phyloP scores from a whole-genome alignment of 2,113 vertebrate genomes.

The Serinus canaria region DNA sequence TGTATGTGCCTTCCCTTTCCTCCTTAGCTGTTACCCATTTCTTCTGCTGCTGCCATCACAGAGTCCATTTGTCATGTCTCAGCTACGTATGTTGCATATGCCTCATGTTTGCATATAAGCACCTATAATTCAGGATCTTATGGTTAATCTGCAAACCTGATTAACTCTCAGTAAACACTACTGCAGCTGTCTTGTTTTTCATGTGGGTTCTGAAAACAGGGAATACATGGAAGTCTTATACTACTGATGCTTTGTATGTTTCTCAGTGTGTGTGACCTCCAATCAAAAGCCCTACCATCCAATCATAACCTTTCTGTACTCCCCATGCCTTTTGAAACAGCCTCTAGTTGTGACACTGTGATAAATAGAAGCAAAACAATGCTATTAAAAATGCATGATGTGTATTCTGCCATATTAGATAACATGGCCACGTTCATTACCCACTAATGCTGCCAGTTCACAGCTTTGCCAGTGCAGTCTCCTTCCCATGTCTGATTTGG shows the following conservation, averaged over 20 bases:
- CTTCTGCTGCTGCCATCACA: not conserved
- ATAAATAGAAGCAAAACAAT: not conserved
- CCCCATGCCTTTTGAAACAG: not conserved
- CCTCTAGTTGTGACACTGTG: not conserved
- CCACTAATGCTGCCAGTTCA: not conserved
- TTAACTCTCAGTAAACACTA: not conserved
- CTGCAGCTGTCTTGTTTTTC: not conserved
- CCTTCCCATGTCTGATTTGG: not conserved
- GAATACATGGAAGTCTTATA: not conserved
- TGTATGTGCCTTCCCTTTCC: not conserved
- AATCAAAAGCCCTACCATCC: not conserved
- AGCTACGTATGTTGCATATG: not conserved
- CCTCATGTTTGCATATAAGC: not conserved
- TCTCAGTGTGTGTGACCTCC: not conserved
- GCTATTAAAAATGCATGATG: constrained; percentile 18
- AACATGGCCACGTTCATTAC: not conserved
- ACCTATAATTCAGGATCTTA: constrained; percentile 3
- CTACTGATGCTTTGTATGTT: not conserved
- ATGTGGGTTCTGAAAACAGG: not conserved
- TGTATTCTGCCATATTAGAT: constrained; percentile 12
- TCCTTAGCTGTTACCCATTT: not conserved
- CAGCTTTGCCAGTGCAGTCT: not conserved
- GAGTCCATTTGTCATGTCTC: not conserved
- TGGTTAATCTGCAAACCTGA: constrained; percentile 32
- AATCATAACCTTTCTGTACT: not conserved